Base-by-base conservation (phyloP, 2,113 vertebrate genomes). In the Nyctibius bracteatus region DNA sequence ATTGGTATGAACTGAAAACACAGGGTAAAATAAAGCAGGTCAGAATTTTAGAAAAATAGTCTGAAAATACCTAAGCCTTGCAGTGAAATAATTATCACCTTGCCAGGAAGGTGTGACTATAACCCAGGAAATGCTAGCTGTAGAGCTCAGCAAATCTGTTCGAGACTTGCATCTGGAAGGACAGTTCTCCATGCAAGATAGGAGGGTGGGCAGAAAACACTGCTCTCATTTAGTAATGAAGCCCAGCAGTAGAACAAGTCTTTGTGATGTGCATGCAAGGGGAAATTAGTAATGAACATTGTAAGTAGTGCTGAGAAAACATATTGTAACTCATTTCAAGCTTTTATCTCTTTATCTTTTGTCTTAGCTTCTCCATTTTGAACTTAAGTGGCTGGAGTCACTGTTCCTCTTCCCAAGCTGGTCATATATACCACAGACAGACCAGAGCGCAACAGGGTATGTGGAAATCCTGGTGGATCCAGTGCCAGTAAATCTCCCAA, bases 321-420 rank as follows among this genome's bases (percentile, higher is more conserved):
- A 27, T 46, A 21, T 55, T 30, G 28, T 52, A 41, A 59, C 5
- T 81, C 27, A 43, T n/a, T 30, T 92, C 73, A 67, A 35, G 33
- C 35, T 51, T 67, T 62, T 37, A 20, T 86, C n/a, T 74, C 6
- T 2, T 78, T 68, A 25, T 68, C 19, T 89, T 90, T 90, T 62
- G 27, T 23, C 70, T 92, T 91, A 99, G 99, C 80, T 98, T 43
- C 79, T 98, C 75, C 96, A 95, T 81, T 97, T 98, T 18, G 98
- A 98, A 59, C 97, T 97, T 39, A 81, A 92, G 23, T 99, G 98
- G 98, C 75, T 98, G 37, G 63, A 96, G 22, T 88, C 73, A 4
- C 94, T 98, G 4, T 91, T 98, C 85, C 95, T 99, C 51, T 98
- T 99, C 47, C 98, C 98, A 25, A 97, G 98, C 75, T 99, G 99